phyloP scores from a whole-genome alignment of 2,888 invertebrate species.

The Meandrusa payeni region DNA sequence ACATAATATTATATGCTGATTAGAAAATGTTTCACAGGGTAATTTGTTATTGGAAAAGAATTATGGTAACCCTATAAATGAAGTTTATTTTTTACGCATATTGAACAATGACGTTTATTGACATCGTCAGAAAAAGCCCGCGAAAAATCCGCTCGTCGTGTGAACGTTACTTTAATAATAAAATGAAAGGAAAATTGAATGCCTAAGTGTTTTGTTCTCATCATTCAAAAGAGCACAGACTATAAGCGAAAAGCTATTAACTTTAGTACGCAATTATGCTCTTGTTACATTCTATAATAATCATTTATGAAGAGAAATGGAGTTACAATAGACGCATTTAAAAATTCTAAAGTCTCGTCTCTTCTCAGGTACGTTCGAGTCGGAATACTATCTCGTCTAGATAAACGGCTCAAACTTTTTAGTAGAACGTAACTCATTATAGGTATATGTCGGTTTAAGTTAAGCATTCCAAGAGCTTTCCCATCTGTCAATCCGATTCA shows the following conservation, averaged over 20 bases:
- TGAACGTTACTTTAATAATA: constrained; percentile 17
- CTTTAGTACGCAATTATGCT: constrained; percentile 8
- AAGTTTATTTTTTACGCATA: constrained; percentile 10
- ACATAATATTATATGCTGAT: too few species aligned
- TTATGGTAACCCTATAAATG: constrained; percentile 3
- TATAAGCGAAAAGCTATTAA: constrained; percentile 7
- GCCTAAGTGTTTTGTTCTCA: constrained; percentile 15
- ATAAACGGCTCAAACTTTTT: too few species aligned
- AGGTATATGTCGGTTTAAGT: too few species aligned
- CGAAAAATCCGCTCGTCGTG: constrained; percentile 15
- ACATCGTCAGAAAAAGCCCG: constrained; percentile 14
- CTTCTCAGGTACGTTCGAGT: too few species aligned
- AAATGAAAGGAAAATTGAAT: constrained; percentile 24
- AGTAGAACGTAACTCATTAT: too few species aligned
- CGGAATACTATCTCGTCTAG: too few species aligned
- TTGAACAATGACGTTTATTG: constrained; percentile 21
- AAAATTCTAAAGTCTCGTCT: too few species aligned
- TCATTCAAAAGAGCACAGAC: constrained; percentile 13
- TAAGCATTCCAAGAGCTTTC: too few species aligned
- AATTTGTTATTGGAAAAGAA: too few species aligned
- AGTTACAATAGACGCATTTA: too few species aligned
- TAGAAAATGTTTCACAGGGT: too few species aligned
- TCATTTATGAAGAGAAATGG: background rate
- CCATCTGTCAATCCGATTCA: too few species aligned
- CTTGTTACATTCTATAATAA: background rate